A percentile compares a stretch with the other conserved stretches of the same genome.
Conservation (phyloP, 1,140 invertebrate genomes). For the Pseudobourletiella spinata region DNA sequence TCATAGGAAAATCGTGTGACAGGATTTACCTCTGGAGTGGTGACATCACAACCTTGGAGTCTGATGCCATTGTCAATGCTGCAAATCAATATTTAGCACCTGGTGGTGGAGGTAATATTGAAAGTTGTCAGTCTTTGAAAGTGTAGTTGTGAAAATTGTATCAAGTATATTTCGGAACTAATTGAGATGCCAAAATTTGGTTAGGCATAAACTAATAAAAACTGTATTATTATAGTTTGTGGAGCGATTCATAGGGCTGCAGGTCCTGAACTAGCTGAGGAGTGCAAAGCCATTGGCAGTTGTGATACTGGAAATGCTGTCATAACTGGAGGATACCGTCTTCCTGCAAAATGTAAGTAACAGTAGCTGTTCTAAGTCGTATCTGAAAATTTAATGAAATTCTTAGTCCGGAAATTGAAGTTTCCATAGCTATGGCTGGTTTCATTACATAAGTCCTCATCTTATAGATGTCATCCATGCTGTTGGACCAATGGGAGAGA, state of each 20-base stretch:
- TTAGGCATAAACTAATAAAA: too few species aligned
- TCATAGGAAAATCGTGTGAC: not conserved
- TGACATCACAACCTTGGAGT: slow-evolving; percentile 77
- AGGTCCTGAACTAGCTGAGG: slow-evolving; percentile 54
- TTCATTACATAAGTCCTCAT: too few species aligned
- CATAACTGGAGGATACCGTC: slow-evolving; percentile 65
- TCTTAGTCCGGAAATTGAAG: too few species aligned
- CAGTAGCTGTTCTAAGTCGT: too few species aligned
- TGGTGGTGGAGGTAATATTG: slow-evolving; percentile 67
- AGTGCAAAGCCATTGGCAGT: slow-evolving; percentile 61
- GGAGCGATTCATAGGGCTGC: slow-evolving; percentile 74
- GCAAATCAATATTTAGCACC: slow-evolving; percentile 69
- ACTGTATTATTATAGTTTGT: slow-evolving; percentile 46
- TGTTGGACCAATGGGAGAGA: slow-evolving; percentile 44
- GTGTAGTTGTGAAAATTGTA: too few species aligned
- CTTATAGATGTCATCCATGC: slow-evolving; percentile 47
- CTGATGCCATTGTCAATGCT: slow-evolving; percentile 88
- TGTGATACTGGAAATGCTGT: slow-evolving; percentile 71
- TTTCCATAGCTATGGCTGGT: too few species aligned
- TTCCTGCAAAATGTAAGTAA: slow-evolving; percentile 57
- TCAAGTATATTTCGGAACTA: too few species aligned
- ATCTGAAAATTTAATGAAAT: too few species aligned
- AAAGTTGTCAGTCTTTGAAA: slow-evolving; percentile 1
- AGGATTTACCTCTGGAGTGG: slow-evolving; percentile 58
- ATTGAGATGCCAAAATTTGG: too few species aligned